Percentiles rank a stretch among this genome's conserved stretches.
Conservation (phyloP, 2,797 vertebrate genomes). For the Myotis vivesi region DNA sequence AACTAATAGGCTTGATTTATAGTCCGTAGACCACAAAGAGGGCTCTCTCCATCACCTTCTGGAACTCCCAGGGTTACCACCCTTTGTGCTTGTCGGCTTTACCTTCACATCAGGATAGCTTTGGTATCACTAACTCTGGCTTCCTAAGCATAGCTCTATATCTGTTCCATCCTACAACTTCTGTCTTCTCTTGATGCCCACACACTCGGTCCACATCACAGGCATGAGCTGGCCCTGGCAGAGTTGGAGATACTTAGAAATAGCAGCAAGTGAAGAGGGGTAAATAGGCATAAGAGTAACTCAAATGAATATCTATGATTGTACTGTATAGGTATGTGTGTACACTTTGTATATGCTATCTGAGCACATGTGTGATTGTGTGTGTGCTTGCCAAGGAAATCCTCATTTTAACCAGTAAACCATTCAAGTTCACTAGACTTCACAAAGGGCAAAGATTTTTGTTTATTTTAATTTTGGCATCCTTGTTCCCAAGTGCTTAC, state of each 20-base stretch:
- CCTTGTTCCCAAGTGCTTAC: neutral
- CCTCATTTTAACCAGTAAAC: neutral
- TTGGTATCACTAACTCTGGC: neutral
- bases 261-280: neutral
- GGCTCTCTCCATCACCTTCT: neutral
- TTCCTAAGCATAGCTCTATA: neutral
- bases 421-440: neutral
- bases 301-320: too few relatives aligned
- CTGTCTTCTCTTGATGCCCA: neutral
- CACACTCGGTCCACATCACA: fast-evolving
- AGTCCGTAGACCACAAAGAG: fast-evolving
- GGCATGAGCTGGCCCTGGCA: neutral
- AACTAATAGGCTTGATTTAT: neutral
- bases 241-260: neutral
- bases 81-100: fast-evolving
- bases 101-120: neutral
- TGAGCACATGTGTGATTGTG: neutral
- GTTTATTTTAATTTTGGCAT: neutral
- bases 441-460: neutral
- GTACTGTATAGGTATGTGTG: too few relatives aligned
- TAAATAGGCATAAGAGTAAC: too few relatives aligned
- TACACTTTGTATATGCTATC: fast-evolving
- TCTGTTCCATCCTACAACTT: neutral
- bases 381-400: neutral
- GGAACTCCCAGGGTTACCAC: neutral